These are phyloP conservation scores for Thalassophryne amazonica DNA, from an alignment of 2,797 vertebrate genomes.

Conservation along the genomic window DNA sequence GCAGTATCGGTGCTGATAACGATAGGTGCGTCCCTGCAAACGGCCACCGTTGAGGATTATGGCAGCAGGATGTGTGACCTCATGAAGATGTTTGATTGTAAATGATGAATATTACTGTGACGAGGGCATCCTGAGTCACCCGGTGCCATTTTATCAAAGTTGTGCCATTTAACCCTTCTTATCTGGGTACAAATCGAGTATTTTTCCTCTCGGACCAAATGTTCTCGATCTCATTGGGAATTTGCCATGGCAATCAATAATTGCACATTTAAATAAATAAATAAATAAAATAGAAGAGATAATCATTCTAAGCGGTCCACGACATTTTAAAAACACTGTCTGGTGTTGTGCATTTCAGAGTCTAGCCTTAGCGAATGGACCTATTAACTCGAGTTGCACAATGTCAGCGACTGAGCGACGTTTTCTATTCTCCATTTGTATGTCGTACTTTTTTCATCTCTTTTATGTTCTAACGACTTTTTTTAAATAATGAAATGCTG, in stretches of 20 bases:
- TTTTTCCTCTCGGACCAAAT: conserved; percentile 69
- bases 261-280: too few species aligned
- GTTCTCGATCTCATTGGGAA: conserved; percentile 58
- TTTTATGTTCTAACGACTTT: conserved; percentile 52
- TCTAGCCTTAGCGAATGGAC: conserved; percentile 71
- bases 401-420: conserved; percentile 20
- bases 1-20: too few species aligned
- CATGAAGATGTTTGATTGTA: conserved; percentile 44
- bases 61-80: conserved; percentile 20
- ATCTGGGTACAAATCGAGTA: conserved; percentile 48
- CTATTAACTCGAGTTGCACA: conserved; percentile 74
- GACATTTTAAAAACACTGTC: conserved; percentile 65
- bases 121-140: conserved; percentile 8
- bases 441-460: conserved; percentile 53
- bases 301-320: conserved; percentile 63
- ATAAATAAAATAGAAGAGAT: conserved; percentile 58
- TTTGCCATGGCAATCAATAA: conserved; percentile 68
- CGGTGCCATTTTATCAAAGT: conserved; percentile 40
- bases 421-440: conserved; percentile 66
- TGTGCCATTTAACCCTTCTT: conserved; percentile 61
- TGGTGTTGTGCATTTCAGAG: conserved; percentile 66
- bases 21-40: too few species aligned
- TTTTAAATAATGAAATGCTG: conserved; percentile 76
- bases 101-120: conserved; percentile 30
- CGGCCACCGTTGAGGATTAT: not conserved